A percentile compares a stretch with the other conserved stretches of the same genome.
Evolutionary conservation across 2,797 vertebrate species (phyloP).

Genomic region (Acomys russatus): DNA sequence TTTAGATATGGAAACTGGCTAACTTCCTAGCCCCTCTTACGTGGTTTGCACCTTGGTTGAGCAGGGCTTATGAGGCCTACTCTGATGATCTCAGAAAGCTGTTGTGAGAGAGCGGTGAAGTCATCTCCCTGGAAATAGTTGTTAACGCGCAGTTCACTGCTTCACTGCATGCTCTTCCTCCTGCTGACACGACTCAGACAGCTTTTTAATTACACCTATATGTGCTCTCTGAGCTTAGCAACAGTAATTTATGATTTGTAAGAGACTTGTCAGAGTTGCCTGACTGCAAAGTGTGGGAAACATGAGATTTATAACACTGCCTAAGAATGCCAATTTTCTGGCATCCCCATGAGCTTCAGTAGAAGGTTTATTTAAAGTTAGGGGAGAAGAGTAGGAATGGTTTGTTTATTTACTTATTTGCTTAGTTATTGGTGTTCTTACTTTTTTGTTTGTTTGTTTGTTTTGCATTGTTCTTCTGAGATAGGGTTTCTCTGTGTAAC

Average conservation of each 20-base stretch:
- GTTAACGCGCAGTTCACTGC: neutral
- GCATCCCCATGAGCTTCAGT: neutral
- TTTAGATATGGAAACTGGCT: conserved; percentile 8
- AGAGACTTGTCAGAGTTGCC: conserved; percentile 10
- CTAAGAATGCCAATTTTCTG: conserved; percentile 37
- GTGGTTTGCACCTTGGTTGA: conserved; percentile 25
- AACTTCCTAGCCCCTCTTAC: neutral
- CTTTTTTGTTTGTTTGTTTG: too few relatives aligned
- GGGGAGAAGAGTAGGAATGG: neutral
- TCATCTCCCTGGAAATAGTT: conserved; percentile 29
- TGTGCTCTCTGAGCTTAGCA: neutral
- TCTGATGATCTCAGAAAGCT: conserved; percentile 39
- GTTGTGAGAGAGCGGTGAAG: conserved; percentile 54
- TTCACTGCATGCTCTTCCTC: neutral
- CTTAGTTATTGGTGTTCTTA: neutral
- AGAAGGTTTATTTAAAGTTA: conserved; percentile 4
- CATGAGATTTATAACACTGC: conserved; percentile 24
- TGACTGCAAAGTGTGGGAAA: neutral
- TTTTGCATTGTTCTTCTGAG: too few relatives aligned
- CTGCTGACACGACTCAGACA: conserved; percentile 35
- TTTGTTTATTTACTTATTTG: neutral
- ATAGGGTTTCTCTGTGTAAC: too few relatives aligned
- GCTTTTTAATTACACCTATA: neutral
- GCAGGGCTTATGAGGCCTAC: neutral
- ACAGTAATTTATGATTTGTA: conserved; percentile 28